Evolutionary conservation across 2,888 invertebrate species (phyloP).

Genomic region (Netelia fuscicornis): DNA sequence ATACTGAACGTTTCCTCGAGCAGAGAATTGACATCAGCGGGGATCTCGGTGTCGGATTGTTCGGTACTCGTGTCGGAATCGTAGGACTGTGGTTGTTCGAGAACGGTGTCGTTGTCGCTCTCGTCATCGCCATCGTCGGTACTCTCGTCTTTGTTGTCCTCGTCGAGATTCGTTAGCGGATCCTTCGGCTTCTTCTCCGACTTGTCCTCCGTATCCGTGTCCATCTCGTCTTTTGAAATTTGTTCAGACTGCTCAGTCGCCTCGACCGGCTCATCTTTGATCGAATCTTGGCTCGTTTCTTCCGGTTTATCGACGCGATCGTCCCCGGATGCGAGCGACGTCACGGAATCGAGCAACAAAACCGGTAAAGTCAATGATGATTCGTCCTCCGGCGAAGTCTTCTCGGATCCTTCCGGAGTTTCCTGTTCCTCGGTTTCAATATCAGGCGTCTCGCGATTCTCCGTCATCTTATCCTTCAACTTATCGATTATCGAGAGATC

Average conservation of each 20-base stretch:
- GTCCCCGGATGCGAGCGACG: conserved; percentile 35
- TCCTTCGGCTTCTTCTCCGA: conserved; percentile 74
- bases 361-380: conserved; percentile 1
- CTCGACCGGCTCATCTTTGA: conserved; percentile 47
- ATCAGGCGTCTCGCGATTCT: conserved; percentile 61
- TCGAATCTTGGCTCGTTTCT: conserved; percentile 39
- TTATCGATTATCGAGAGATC: conserved; percentile 81
- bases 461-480: conserved; percentile 81
- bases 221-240: conserved; percentile 32
- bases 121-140: conserved; percentile 74
- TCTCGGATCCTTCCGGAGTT: not conserved
- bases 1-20: conserved; percentile 78
- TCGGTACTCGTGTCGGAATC: conserved; percentile 81
- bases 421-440: conserved; percentile 25
- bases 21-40: conserved; percentile 79
- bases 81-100: conserved; percentile 60
- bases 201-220: conserved; percentile 66
- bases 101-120: conserved; percentile 73
- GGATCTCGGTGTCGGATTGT: conserved; percentile 77
- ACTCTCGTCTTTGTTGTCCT: conserved; percentile 68
- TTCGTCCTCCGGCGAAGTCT: not conserved
- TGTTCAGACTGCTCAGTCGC: not conserved
- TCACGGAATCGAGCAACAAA: conserved; percentile 48
- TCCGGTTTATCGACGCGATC: conserved; percentile 15
- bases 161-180: conserved; percentile 72